Evolutionary conservation across 1,140 invertebrate species (phyloP).

Genomic region (Melitaea cinxia): DNA sequence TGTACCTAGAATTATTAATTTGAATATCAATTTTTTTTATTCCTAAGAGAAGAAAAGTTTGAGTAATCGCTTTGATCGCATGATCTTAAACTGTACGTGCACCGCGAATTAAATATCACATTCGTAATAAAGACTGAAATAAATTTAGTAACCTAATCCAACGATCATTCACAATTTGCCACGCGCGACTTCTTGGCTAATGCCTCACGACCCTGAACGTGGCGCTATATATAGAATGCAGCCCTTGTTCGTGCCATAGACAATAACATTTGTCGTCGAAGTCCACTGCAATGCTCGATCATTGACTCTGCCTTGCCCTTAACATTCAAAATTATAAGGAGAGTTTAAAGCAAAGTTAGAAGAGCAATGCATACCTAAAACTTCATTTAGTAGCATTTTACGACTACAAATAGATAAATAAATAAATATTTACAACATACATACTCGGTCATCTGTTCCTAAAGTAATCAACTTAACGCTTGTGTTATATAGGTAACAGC

Average conservation of each 20-base stretch:
- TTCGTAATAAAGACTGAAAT: conserved; percentile 33
- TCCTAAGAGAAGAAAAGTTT: not conserved
- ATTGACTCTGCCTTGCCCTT: conserved; percentile 37
- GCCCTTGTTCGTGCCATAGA: conserved; percentile 63
- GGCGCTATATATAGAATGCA: conserved; percentile 66
- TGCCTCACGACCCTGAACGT: conserved; percentile 66
- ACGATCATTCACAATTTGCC: conserved; percentile 74
- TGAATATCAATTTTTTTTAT: conserved; percentile 1
- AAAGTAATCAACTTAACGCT: no score
- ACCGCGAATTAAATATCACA: conserved; percentile 22
- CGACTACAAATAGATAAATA: not conserved
- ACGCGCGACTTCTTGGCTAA: conserved; percentile 63
- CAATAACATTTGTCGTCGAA: conserved; percentile 58
- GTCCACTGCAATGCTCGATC: conserved; percentile 40
- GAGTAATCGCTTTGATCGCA: conserved; percentile 7
- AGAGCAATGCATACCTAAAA: not conserved
- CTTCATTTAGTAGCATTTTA: not conserved
- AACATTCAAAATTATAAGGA: conserved; percentile 10
- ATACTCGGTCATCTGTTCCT: not conserved
- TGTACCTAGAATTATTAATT: not conserved
- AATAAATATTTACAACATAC: not conserved
- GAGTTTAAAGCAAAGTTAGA: not conserved
- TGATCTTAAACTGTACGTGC: conserved; percentile 16
- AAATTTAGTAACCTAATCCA: conserved; percentile 50
- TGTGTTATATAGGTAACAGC: no score